These are phyloP conservation scores for Lacerta bilineata DNA, from an alignment of 2,797 vertebrate species.

Conservation along the genomic window DNA sequence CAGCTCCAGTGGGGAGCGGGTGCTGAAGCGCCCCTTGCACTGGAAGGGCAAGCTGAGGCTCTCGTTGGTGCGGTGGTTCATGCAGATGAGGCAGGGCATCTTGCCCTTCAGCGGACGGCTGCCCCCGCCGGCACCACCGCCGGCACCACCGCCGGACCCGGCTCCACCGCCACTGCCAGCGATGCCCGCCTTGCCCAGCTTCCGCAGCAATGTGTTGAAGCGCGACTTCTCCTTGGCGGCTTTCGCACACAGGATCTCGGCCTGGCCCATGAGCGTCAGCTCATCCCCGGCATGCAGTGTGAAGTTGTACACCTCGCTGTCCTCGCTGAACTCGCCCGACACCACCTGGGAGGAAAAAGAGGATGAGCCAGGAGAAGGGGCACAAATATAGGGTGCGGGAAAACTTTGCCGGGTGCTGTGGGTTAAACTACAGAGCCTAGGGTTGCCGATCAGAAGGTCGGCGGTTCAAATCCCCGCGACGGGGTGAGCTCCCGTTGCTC, in stretches of 20 bases:
- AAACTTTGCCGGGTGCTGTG: no score
- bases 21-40: slow-evolving; percentile 96
- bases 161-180: slow-evolving; percentile 31
- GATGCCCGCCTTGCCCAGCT: slow-evolving; percentile 89
- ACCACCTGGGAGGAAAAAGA: slow-evolving; percentile 85
- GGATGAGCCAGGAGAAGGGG: neutral
- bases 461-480: no score
- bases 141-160: slow-evolving; percentile 70
- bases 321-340: slow-evolving; percentile 97
- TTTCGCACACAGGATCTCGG: slow-evolving; percentile 95
- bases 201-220: slow-evolving; percentile 89
- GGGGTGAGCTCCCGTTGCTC: no score
- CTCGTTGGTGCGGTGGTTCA: slow-evolving; percentile 99
- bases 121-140: neutral
- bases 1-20: slow-evolving; percentile 94
- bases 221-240: slow-evolving; percentile 92
- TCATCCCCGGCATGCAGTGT: slow-evolving; percentile 96
- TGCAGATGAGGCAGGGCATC: slow-evolving; percentile 96
- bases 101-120: slow-evolving; percentile 83
- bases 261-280: slow-evolving; percentile 97
- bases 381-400: no score
- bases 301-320: slow-evolving; percentile 98
- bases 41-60: slow-evolving; percentile 96
- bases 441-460: no score
- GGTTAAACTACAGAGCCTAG: no score